These are phyloP conservation scores for Drosophila melanica DNA, from an alignment of 1,140 invertebrate genomes.

Conservation along the genomic window DNA sequence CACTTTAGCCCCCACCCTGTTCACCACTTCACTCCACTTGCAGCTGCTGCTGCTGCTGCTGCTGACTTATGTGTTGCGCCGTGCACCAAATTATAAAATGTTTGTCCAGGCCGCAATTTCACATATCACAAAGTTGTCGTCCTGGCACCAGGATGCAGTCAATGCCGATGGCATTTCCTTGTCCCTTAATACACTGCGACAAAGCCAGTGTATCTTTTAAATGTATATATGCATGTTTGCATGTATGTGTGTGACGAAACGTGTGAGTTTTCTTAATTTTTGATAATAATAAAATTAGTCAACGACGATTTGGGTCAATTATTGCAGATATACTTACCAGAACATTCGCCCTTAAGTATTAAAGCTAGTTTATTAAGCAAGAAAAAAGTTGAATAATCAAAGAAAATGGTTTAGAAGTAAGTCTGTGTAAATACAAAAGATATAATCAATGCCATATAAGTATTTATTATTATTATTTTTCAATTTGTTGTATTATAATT, in stretches of 20 bases:
- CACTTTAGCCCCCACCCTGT: constrained; percentile 15
- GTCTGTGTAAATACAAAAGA: too few relatives aligned
- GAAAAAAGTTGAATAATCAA: background rate
- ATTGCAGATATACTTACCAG: constrained; percentile 44
- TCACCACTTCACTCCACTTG: background rate
- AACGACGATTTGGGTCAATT: constrained; percentile 41
- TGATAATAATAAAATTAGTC: constrained; percentile 62
- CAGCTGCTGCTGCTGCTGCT: constrained; percentile 1
- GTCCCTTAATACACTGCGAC: constrained; percentile 39
- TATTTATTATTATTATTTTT: too few relatives aligned
- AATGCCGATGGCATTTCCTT: constrained; percentile 44
- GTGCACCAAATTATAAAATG: constrained; percentile 76
- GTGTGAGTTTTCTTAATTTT: constrained; percentile 40
- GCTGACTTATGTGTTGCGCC: constrained; percentile 66
- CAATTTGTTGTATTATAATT: too few relatives aligned
- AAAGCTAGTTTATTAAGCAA: background rate
- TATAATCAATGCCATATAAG: too few relatives aligned
- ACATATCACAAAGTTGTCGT: constrained; percentile 66
- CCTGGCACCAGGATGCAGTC: constrained; percentile 39
- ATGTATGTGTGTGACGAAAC: constrained; percentile 1
- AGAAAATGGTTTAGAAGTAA: background rate
- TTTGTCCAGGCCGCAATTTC: constrained; percentile 65
- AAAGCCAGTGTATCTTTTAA: constrained; percentile 20
- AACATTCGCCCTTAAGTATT: background rate
- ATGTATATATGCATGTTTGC: background rate